Evolutionary conservation across 1,140 invertebrate species (phyloP), one percentile per base, ranked within the genome.

Genomic region (Drusus annulatus): DNA sequence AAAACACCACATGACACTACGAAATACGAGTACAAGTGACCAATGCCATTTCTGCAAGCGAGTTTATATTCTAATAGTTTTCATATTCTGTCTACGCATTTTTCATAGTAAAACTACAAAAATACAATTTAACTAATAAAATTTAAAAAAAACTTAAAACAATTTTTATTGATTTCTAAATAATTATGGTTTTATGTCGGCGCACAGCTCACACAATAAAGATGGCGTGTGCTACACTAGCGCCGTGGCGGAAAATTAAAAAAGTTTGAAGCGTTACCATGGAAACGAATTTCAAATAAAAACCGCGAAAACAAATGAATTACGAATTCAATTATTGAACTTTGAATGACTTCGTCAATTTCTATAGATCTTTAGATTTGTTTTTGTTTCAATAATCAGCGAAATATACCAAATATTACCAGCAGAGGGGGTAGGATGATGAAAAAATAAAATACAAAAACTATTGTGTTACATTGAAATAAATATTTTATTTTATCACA

Each of bases 401-500:
- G 8, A 13, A 45, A 45, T 45, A 1, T 13, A 45, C 13, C 10
- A 45, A 45, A 45, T 36, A 36, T 45, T 45, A 45, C 36, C 10
- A 45, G 36, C 36, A 45, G 10, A 45, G 3, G 8, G 36, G 36
- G 10, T 45, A 2, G 36, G 36, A 45, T 13, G 8, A 45, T 36
- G 8, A 45, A 45, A 45, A 45, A 21, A 79, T 62, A 51, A 51
- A 79, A 60, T 71, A 50, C 19, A 56, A 69, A 16, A 58, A 0
- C 19, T 56, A 56, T 56, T 56, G 6, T 56, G n/a, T 58, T 71
- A 45, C 50, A 36, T 62, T 74, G 74, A 74, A 74, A 79, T 79
- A 79, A 79, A 79, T 74, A 79, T 73, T 79, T 79, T 74, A 74
- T 74, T 79, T 74, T 79, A 79, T 79, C 78, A 79, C 78, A 79